Evolutionary conservation across 2,113 vertebrate species (phyloP).

Genomic region (Phyllostomus hastatus): DNA sequence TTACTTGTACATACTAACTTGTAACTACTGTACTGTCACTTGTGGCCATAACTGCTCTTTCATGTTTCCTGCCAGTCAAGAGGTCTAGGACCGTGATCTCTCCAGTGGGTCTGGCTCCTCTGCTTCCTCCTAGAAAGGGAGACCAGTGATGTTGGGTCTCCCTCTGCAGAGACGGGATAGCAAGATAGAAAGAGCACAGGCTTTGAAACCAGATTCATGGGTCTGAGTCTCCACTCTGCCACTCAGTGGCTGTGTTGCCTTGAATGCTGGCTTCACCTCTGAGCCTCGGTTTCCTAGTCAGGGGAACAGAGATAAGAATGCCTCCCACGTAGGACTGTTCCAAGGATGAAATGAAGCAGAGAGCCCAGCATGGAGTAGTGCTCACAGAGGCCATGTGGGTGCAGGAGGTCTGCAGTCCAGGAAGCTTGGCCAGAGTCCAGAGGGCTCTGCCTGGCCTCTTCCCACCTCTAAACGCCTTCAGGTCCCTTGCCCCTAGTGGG

Average conservation of each 20-base stretch:
- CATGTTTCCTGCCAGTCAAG: not conserved
- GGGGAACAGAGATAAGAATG: not conserved
- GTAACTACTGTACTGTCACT: not conserved
- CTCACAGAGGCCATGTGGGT: not conserved
- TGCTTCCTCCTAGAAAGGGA: not conserved
- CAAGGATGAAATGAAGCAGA: not conserved
- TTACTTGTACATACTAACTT: not conserved
- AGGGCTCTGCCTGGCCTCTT: not conserved
- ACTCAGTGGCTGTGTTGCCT: not conserved
- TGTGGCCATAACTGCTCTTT: not conserved
- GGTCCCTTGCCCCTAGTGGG: not conserved
- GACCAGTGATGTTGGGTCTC: not conserved
- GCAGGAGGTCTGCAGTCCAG: not conserved
- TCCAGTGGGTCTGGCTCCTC: not conserved
- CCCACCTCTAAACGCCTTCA: not conserved
- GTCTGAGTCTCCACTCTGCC: not conserved
- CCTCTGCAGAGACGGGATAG: not conserved
- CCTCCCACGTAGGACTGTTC: not conserved
- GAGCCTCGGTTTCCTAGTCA: not conserved
- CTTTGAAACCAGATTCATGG: not conserved
- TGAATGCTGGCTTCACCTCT: not conserved
- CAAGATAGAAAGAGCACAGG: not conserved
- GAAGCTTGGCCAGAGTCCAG: not conserved
- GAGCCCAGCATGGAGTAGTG: not conserved
- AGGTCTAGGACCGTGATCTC: not conserved